Percentiles rank a stretch among this genome's conserved stretches.
phyloP scores from a whole-genome alignment of 1,140 invertebrate genomes.

The Pogonomyrmex barbatus region DNA sequence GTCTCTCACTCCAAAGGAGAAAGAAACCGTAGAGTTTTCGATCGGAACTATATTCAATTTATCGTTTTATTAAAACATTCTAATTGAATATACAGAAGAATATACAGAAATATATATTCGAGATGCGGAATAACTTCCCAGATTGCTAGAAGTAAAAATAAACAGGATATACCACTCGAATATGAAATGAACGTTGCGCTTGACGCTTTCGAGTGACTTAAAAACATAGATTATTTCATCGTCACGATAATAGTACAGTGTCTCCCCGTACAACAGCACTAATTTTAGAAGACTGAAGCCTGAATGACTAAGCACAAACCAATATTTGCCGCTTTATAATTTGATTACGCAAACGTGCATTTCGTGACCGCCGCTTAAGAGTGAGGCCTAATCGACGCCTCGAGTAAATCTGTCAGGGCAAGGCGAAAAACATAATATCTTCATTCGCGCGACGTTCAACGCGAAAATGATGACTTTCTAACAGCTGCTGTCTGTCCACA shows the following conservation, averaged over 20 bases:
- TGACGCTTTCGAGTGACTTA: not conserved
- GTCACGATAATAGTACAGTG: not conserved
- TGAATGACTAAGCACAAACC: not conserved
- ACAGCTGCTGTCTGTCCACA: conserved; percentile 5
- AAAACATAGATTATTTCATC: conserved; percentile 29
- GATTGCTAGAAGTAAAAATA: conserved; percentile 11
- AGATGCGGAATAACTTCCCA: not conserved
- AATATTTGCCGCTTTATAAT: conserved; percentile 19
- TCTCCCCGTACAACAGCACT: not conserved
- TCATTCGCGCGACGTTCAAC: conserved; percentile 1
- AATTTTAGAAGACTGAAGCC: conserved; percentile 40
- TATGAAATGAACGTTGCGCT: conserved; percentile 31
- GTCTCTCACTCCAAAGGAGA: too few species aligned
- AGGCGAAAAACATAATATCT: conserved; percentile 32
- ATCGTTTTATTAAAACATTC: not conserved
- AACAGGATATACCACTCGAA: not conserved
- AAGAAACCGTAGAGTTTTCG: not conserved
- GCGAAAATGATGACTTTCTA: conserved; percentile 44
- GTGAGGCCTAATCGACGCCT: conserved; percentile 14
- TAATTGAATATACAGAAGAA: not conserved
- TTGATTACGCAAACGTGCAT: conserved; percentile 22
- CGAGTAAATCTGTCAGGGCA: not conserved
- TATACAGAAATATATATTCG: too few species aligned
- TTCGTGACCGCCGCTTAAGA: not conserved
- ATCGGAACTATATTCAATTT: conserved; percentile 16